A percentile compares a stretch with the other conserved stretches of the same genome.
Evolutionary conservation across 2,888 invertebrate genomes (phyloP).

Genomic region (Escarpia spicata): DNA sequence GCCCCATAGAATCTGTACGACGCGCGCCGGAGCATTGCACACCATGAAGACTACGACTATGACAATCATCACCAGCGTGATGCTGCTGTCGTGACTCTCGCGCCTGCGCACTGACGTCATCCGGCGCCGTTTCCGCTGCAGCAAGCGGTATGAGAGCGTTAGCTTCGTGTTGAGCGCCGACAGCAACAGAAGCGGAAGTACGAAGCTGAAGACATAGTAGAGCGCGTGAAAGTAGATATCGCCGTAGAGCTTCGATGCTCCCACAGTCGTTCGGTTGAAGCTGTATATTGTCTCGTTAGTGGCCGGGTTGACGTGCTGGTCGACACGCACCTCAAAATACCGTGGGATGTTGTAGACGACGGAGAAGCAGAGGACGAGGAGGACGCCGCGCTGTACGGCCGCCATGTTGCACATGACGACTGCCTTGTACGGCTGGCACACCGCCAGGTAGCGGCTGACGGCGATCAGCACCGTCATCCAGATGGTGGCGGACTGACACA

Average conservation of each 20-base stretch:
- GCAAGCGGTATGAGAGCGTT: slow-evolving; percentile 29
- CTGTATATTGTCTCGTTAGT: slow-evolving; percentile 13
- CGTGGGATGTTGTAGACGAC: slow-evolving; percentile 36
- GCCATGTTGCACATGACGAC: slow-evolving; percentile 28
- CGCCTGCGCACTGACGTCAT: slow-evolving; percentile 7
- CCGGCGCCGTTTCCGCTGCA: slow-evolving; percentile 23
- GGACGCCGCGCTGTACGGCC: slow-evolving; percentile 22
- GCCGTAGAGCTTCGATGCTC: slow-evolving; percentile 25
- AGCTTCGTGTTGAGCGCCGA: slow-evolving; percentile 34
- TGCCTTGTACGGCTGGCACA: slow-evolving; percentile 34
- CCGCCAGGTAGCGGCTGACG: slow-evolving; percentile 33
- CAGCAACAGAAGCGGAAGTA: slow-evolving; percentile 37
- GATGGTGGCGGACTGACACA: slow-evolving; percentile 35
- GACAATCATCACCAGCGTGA: slow-evolving; percentile 38
- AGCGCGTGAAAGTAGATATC: slow-evolving; percentile 35
- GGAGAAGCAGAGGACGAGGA: slow-evolving; percentile 26
- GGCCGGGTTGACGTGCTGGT: background rate
- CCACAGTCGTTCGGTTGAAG: slow-evolving; percentile 22
- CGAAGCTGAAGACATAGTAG: slow-evolving; percentile 39
- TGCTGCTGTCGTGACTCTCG: slow-evolving; percentile 33
- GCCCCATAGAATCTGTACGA: slow-evolving; percentile 34
- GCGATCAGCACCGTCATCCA: slow-evolving; percentile 38
- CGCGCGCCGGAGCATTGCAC: slow-evolving; percentile 35
- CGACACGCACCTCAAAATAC: slow-evolving; percentile 32
- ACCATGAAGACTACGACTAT: slow-evolving; percentile 37